phyloP scores from a whole-genome alignment of 2,888 invertebrate species.

The Drosophila merina region DNA sequence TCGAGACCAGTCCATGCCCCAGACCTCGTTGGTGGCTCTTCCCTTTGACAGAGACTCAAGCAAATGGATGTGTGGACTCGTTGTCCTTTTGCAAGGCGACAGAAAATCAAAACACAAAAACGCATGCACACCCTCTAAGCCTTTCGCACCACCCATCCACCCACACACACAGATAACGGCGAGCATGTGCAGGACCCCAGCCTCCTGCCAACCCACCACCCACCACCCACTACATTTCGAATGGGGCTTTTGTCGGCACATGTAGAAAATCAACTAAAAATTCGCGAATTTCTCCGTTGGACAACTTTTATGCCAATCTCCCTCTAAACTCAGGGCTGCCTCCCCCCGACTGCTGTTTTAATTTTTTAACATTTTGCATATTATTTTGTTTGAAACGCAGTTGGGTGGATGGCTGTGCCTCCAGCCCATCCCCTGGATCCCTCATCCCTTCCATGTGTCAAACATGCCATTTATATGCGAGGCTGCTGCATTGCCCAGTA shows the following conservation, averaged over 20 bases:
- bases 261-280: constrained; percentile 76
- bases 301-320: constrained; percentile 51
- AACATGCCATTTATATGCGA: constrained; percentile 79
- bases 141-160: neutral
- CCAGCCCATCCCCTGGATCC: neutral
- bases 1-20: constrained; percentile 50
- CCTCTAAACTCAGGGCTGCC: constrained; percentile 16
- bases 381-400: constrained; percentile 78
- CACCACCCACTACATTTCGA: neutral
- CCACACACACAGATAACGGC: constrained; percentile 15
- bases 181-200: constrained; percentile 51
- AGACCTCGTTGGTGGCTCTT: constrained; percentile 1
- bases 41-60: constrained; percentile 36
- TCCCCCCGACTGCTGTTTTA: constrained; percentile 51
- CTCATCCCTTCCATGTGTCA: constrained; percentile 57
- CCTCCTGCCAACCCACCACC: neutral
- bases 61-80: constrained; percentile 43
- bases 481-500: constrained; percentile 62
- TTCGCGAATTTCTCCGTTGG: constrained; percentile 75
- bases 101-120: constrained; percentile 77
- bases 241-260: constrained; percentile 31
- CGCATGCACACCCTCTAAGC: constrained; percentile 51
- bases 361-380: constrained; percentile 81
- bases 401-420: constrained; percentile 13
- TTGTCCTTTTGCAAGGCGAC: constrained; percentile 77